Evolutionary conservation across 2,888 invertebrate species (phyloP), one percentile per base, ranked within the genome.

Genomic region (Dermolepida albohirtum): DNA sequence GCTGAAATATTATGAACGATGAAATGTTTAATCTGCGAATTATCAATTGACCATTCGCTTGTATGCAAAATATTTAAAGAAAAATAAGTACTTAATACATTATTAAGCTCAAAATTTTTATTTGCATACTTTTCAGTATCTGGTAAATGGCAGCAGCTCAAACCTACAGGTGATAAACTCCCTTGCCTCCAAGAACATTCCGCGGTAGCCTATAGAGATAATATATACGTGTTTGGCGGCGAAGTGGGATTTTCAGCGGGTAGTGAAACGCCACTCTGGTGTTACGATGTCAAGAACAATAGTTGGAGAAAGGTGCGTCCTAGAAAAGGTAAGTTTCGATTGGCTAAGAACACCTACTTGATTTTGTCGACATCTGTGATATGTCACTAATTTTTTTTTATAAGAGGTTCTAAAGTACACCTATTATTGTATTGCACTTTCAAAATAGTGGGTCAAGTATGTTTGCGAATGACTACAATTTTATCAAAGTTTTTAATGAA

Each of bases 171-270:
- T 0, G 91, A 91, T 72, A 85, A 87, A 40, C 92, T 94, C 50
- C 93, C 93, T 0, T 89, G 91, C 72, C 87, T 95, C 69, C 95
- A 95, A 84, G 95, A 95, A 80, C 95, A 95, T 85, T 90, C 90
- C 8, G 90, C 93, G 63, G 91, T 94, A n/a, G 88, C 91, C 39
- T 90, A 92, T 84, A 89, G 88, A 78, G 89, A 89, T 76, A 86
- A 87, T 73, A 87, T 95, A 70, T 93, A 93, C 82, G 90, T 95
- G 73, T 95, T 95, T 84, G 96, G 95, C 0, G 96, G 95, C 0
- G 94, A 94, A 81, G 89, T 95, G 11, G 91, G 92, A 66, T 90
- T 93, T 81, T 89, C 91, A 29, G 87, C 89, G 7, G 89, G 89
- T 74, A 89, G 89, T 43, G 94, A 94, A 81, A 93, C 93, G 0